Evolutionary conservation across 2,888 invertebrate genomes (phyloP), one percentile per base, ranked within the genome.

Genomic region (Mystacides longicornis): DNA sequence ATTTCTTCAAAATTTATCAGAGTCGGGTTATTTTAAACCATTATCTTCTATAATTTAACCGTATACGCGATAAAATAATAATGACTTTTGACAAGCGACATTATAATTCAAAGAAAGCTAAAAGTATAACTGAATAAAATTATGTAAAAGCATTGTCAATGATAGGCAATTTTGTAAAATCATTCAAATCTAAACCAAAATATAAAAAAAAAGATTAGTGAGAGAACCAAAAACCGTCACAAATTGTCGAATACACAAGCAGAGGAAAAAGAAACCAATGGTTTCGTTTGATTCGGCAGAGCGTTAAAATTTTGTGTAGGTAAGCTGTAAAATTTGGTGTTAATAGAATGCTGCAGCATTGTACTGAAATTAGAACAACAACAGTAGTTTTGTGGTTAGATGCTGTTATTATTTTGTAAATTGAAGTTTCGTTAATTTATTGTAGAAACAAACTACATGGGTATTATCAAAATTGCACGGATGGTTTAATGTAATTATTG

Each of bases 181-280:
- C 31, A 9, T 9, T 9, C 7, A 7, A 31, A 7, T 31, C 31
- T 9, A 31, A 31, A 9, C 7, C 14, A 31, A 31, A 31, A 31
- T 31, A 45, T 21, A n/a, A 21, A 45, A 16, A 43, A 43, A n/a
- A 45, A 3, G 18, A 45, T 45, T 45, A 45, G 19, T 45, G 45
- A 9, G 9, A 19, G 51, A 55, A 54, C 43, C 54, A 33, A 7
- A 55, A 56, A 52, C 56, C 53, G 49, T 55, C 56, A n/a, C 58
- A 59, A 59, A 59, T 59, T 61, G 61, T 61, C 61, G 61, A 61
- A 61, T 61, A 60, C 51, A 37, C 37, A 37, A 37, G 37, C 37
- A 37, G 3, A 37, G 37, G 7, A 37, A 16, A n/a, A n/a, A n/a
- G n/a, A n/a, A n/a, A n/a, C n/a, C n/a, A n/a, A n/a, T n/a, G 3